Percentiles rank a stretch among this genome's conserved stretches.
phyloP scores from a whole-genome alignment of 2,888 invertebrate genomes.

The Volucella inflata region DNA sequence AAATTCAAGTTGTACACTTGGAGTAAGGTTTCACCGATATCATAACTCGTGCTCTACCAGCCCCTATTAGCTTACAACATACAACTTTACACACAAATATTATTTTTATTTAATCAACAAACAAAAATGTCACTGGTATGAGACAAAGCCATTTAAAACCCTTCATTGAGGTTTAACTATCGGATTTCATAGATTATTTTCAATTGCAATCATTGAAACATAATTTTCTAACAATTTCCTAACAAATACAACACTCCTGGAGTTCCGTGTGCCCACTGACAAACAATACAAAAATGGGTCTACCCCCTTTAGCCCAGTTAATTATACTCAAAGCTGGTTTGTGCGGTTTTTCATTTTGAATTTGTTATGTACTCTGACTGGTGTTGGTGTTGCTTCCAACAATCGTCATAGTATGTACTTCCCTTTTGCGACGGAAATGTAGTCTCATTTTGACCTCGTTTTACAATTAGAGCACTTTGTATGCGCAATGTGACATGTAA shows the following conservation, averaged over 20 bases:
- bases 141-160: conserved; percentile 25
- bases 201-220: conserved; percentile 51
- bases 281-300: too few species aligned
- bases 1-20: conserved; percentile 28
- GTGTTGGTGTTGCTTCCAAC: too few species aligned
- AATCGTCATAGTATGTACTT: conserved; percentile 13
- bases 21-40: conserved; percentile 28
- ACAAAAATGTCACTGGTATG: conserved; percentile 33
- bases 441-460: conserved; percentile 45
- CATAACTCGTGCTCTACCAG: conserved; percentile 37
- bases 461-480: conserved; percentile 41
- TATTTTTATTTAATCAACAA: conserved; percentile 23
- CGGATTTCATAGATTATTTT: conserved; percentile 45
- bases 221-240: conserved; percentile 64
- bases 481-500: conserved; percentile 33
- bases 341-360: conserved; percentile 30
- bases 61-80: not conserved
- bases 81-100: not conserved
- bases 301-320: too few species aligned
- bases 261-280: too few species aligned
- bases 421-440: conserved; percentile 60
- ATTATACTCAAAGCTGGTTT: conserved; percentile 29
- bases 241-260: conserved; percentile 31
- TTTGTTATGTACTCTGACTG: not conserved
- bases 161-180: conserved; percentile 51